phyloP scores from a whole-genome alignment of 2,888 invertebrate species.

The Nephrotoma guestfalica region DNA sequence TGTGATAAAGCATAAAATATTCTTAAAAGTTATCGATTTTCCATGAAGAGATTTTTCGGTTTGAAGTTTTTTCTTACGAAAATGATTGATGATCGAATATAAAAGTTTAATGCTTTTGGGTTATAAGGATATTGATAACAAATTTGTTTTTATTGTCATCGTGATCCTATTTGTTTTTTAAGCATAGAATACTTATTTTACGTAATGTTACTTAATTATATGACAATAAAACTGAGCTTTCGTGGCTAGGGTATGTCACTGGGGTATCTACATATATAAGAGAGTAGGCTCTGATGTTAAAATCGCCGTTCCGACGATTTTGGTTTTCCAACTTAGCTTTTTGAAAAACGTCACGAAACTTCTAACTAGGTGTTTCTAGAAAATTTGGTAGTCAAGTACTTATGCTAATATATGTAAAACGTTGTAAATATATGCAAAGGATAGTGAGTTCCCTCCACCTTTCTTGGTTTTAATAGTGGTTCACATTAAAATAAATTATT shows the following conservation, averaged over 20 bases:
- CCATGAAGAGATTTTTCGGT: not conserved
- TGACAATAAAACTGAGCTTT: not conserved
- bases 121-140: not conserved
- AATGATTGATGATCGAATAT: not conserved
- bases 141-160: not conserved
- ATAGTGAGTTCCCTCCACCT: not conserved
- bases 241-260: not conserved
- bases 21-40: not conserved
- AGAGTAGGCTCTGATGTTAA: too few species aligned
- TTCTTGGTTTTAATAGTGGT: not conserved
- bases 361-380: too few species aligned
- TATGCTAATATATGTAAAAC: too few species aligned
- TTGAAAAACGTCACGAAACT: too few species aligned
- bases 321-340: too few species aligned
- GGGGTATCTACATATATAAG: too few species aligned
- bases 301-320: too few species aligned
- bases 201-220: not conserved
- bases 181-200: too few species aligned
- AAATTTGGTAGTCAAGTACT: too few species aligned
- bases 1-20: not conserved
- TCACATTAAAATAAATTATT: not conserved
- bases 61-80: not conserved
- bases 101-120: not conserved
- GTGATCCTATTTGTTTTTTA: not conserved
- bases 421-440: too few species aligned